These are phyloP conservation scores for Heteromurus nitidus DNA, from an alignment of 2,888 invertebrate species.

Conservation along the genomic window DNA sequence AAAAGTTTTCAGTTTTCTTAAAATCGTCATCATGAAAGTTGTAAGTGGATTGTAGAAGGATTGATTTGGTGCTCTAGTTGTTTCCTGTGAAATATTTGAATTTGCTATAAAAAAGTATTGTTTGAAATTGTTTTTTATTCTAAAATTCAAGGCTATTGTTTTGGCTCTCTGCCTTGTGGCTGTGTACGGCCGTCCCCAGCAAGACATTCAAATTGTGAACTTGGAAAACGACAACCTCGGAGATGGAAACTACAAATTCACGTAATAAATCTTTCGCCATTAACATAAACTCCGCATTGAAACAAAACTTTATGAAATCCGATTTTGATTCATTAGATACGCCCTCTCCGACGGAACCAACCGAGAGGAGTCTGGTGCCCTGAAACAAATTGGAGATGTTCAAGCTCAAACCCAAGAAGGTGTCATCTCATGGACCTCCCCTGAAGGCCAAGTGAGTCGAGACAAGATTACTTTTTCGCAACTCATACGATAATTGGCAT, in stretches of 20 bases:
- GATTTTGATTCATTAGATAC: constrained; percentile 42
- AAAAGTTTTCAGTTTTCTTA: background rate
- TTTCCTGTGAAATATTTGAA: too few relatives aligned
- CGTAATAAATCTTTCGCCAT: constrained; percentile 26
- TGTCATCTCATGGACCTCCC: constrained; percentile 68
- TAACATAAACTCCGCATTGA: too few relatives aligned
- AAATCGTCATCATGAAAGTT: constrained; percentile 45
- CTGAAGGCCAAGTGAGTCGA: constrained; percentile 66
- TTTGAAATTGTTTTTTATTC: constrained; percentile 11
- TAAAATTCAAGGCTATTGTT: constrained; percentile 38
- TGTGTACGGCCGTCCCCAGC: constrained; percentile 59
- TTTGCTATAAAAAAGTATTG: too few relatives aligned
- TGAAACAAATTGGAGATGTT: constrained; percentile 66
- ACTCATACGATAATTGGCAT: background rate
- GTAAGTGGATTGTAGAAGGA: constrained; percentile 26
- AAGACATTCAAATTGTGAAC: constrained; percentile 59
- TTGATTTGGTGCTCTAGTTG: background rate
- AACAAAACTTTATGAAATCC: too few relatives aligned
- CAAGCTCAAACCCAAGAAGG: constrained; percentile 65
- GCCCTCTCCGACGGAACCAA: constrained; percentile 70
- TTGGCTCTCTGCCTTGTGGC: constrained; percentile 57
- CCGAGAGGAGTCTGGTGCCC: constrained; percentile 65
- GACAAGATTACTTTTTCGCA: too few relatives aligned
- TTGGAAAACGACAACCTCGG: constrained; percentile 61
- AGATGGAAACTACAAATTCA: constrained; percentile 68